Percentiles rank a stretch among this genome's conserved stretches.
Conservation (phyloP, 2,888 invertebrate species). For the Cheilosia impressa region DNA sequence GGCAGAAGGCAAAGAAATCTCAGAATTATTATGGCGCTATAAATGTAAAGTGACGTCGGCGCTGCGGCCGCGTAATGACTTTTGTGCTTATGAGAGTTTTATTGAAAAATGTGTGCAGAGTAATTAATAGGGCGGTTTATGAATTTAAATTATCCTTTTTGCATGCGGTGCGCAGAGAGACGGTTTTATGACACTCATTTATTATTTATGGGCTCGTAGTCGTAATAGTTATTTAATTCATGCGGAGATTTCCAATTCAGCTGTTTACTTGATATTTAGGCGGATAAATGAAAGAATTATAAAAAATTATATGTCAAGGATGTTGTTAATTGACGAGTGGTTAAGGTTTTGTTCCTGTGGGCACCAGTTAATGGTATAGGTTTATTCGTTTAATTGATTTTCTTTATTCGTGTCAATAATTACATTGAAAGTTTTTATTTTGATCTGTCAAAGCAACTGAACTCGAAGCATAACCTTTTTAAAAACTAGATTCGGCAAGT, state of each 20-base stretch:
- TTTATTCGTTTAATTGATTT: no score
- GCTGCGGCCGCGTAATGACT: conserved; percentile 41
- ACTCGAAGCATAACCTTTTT: no score
- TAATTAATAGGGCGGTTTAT: conserved; percentile 54
- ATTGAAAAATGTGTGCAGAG: conserved; percentile 52
- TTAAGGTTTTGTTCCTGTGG: no score
- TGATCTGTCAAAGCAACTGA: no score
- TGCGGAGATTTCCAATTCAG: conserved; percentile 6
- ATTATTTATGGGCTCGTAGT: conserved; percentile 24
- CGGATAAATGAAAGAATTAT: conserved; percentile 23
- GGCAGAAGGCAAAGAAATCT: conserved; percentile 41
- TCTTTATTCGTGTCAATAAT: no score
- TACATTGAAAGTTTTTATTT: no score
- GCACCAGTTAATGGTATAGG: no score
- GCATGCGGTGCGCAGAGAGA: background rate
- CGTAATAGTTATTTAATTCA: conserved; percentile 42
- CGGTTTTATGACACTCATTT: conserved; percentile 38
- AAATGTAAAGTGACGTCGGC: conserved; percentile 42
- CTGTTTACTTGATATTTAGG: conserved; percentile 23
- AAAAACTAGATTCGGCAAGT: no score
- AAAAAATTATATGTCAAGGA: background rate
- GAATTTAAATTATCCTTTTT: conserved; percentile 20
- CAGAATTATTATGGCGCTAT: conserved; percentile 36
- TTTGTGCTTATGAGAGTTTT: conserved; percentile 50
- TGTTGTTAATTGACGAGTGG: background rate